phyloP scores from a whole-genome alignment of 2,113 vertebrate species.

The Tyto alba region DNA sequence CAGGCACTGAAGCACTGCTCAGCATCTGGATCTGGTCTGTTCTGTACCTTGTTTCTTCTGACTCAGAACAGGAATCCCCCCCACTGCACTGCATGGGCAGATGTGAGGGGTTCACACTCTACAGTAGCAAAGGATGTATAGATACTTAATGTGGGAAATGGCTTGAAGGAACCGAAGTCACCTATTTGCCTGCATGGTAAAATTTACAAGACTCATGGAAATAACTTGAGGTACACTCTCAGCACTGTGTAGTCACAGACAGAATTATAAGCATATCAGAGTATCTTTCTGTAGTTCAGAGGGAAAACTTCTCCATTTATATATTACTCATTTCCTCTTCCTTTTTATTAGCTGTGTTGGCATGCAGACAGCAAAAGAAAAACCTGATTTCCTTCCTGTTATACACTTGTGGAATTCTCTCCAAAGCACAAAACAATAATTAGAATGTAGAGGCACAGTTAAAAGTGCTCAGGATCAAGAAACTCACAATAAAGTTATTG shows the following conservation, averaged over 20 bases:
- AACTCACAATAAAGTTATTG: background rate
- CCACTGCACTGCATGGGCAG: accelerated
- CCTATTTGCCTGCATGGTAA: background rate
- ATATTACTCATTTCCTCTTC: slow-evolving; percentile 58
- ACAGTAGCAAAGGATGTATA: background rate
- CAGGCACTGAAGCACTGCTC: background rate
- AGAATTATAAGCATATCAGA: background rate
- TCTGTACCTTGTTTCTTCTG: background rate
- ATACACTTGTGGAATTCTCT: slow-evolving; percentile 19
- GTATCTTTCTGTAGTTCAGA: background rate
- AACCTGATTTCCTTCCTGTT: slow-evolving; percentile 53
- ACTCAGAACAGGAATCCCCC: background rate
- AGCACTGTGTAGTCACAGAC: background rate
- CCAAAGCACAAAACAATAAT: slow-evolving; percentile 18
- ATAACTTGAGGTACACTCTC: background rate
- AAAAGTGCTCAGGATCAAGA: slow-evolving; percentile 6
- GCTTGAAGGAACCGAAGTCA: background rate
- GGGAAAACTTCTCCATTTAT: background rate
- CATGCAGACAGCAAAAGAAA: slow-evolving; percentile 26
- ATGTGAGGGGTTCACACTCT: background rate
- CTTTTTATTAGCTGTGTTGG: slow-evolving; percentile 31
- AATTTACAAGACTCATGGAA: background rate
- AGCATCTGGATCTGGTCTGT: background rate
- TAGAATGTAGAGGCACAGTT: slow-evolving; percentile 15
- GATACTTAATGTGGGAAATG: accelerated